Evolutionary conservation across 1,140 invertebrate genomes (phyloP).

Genomic region (Meloidogyne floridensis): DNA sequence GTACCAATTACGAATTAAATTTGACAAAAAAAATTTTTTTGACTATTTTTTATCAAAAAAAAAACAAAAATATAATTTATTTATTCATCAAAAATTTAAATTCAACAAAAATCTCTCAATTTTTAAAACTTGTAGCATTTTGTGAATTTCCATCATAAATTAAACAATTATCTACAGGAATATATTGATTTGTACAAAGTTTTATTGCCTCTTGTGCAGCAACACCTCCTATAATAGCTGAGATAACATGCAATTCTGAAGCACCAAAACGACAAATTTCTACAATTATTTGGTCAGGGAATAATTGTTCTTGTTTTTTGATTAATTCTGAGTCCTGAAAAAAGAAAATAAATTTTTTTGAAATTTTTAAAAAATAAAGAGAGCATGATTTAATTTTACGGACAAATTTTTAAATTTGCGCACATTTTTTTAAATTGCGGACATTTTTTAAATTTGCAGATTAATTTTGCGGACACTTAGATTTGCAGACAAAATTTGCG

Average conservation of each 20-base stretch:
- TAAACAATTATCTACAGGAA: constrained; percentile 91
- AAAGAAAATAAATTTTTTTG: background rate
- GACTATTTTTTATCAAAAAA: too few species aligned
- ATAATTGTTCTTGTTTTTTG: constrained; percentile 18
- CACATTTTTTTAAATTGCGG: too few species aligned
- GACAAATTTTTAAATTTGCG: too few species aligned
- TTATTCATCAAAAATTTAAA: background rate
- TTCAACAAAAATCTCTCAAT: too few species aligned
- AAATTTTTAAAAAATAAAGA: background rate
- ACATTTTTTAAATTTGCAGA: too few species aligned
- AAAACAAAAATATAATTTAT: too few species aligned
- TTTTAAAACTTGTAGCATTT: constrained; percentile 72
- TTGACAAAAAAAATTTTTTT: too few species aligned
- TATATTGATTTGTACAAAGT: constrained; percentile 92
- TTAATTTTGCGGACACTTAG: too few species aligned
- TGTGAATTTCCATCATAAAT: constrained; percentile 83
- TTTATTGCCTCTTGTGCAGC: constrained; percentile 95
- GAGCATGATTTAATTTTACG: too few species aligned
- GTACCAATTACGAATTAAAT: too few species aligned
- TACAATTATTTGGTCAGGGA: constrained; percentile 39
- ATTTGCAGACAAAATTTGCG: too few species aligned
- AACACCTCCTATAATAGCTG: constrained; percentile 87
- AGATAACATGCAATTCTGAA: constrained; percentile 89
- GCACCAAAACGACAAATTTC: constrained; percentile 78
- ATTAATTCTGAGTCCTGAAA: constrained; percentile 40